Base-by-base conservation (phyloP, 2,113 vertebrate species). In the Tonatia bakeri region DNA sequence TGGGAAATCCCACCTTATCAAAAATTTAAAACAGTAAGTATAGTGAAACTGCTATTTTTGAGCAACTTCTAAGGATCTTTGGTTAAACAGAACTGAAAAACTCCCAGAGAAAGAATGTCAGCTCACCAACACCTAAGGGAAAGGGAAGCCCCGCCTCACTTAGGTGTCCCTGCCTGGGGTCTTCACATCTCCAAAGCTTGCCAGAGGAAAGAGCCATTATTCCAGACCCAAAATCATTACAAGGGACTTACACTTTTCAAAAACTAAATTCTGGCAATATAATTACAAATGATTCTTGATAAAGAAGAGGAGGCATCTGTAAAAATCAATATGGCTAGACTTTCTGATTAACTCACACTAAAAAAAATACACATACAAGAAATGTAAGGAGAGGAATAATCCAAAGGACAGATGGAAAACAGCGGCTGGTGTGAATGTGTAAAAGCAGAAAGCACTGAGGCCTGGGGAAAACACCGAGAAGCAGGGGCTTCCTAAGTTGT, bases 311-410 rank as follows among this genome's bases (percentile, higher is more conserved):
- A 67, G 26, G 13, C 36, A 15, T 64, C 90, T 93, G 24, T 70
- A 75, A 87, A 94, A 96, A 94, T 97, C 94, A 75, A 75, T 96
- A 87, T 17, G 47, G 47, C 96, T 91, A 87, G 94, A 89, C 92
- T 95, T 75, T 73, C 85, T 43, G 54, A 89, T 82, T 61, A 94
- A 95, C 77, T 76, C 73, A 56, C 33, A 56, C 73, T 86, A 75
- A 76, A 33, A 77, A 82, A 91, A 33, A 88, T 28, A 82, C 5
- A 20, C 0, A 1, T 11, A 65, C 1, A 17, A 31, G 26, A 91
- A 73, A 47, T 7, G 5, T 16, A 73, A 91, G 38, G 45, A 33
- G 36, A 52, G 11, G 22, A 7, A 1, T 4, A 45, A 73, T 13
- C 28, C 43, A 40, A 43, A 75, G 52, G 19, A 45, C 31, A 17